Conservation (phyloP, 2,113 vertebrate genomes). For the Chelonoidis abingdonii region DNA sequence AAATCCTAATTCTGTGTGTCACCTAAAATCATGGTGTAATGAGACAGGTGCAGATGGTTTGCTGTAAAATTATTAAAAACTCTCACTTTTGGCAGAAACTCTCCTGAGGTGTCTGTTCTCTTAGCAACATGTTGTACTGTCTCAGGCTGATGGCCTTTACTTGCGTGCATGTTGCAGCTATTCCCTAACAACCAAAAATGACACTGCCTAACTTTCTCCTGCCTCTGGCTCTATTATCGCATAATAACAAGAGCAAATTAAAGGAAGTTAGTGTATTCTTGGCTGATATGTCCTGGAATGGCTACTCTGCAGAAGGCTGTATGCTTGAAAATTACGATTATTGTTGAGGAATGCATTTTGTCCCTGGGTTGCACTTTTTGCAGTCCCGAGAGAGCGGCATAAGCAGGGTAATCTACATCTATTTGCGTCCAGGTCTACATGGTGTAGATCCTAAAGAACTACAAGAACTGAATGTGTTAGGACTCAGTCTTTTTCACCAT, state of each 20-base stretch:
- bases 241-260: not conserved
- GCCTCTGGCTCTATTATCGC: not conserved
- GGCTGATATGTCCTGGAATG: not conserved
- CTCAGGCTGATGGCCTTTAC: not conserved
- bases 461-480: too few species aligned
- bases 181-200: not conserved
- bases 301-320: not conserved
- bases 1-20: not conserved
- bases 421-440: not conserved
- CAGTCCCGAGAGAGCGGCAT: not conserved
- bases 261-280: not conserved
- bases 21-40: not conserved
- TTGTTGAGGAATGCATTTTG: not conserved
- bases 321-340: not conserved
- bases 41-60: not conserved
- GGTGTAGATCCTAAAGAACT: not conserved
- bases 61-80: not conserved
- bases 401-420: not conserved
- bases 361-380: not conserved
- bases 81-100: not conserved
- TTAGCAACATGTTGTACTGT: accelerated
- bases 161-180: not conserved
- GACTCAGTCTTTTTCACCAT: not conserved
- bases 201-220: not conserved
- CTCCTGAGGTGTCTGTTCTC: accelerated